Conservation (phyloP, 2,113 vertebrate genomes). For the Percina caprodes region DNA sequence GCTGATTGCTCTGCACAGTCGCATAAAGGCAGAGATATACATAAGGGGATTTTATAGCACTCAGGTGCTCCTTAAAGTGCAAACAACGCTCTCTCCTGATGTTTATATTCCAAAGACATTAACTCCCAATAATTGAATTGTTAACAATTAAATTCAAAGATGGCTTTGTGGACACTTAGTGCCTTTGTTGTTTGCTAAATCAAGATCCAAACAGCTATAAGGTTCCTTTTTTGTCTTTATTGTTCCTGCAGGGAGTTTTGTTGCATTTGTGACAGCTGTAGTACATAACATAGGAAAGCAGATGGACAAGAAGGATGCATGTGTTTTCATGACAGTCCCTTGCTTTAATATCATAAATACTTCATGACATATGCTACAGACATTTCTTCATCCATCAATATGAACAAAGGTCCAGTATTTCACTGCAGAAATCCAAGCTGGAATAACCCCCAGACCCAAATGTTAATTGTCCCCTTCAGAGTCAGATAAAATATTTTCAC, state of each 20-base stretch:
- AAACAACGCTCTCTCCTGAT: slow-evolving; percentile 12
- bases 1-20: slow-evolving; percentile 41
- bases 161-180: slow-evolving; percentile 26
- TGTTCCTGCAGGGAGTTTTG: background rate
- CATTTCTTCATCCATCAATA: background rate
- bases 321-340: background rate
- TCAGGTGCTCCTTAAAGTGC: slow-evolving; percentile 39
- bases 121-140: slow-evolving; percentile 41
- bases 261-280: background rate
- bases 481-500: background rate
- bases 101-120: slow-evolving; percentile 14
- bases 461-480: background rate
- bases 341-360: slow-evolving; percentile 3
- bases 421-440: background rate
- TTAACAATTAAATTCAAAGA: slow-evolving; percentile 36
- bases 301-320: background rate
- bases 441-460: background rate
- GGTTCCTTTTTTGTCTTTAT: slow-evolving; percentile 10
- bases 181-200: background rate
- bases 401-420: background rate
- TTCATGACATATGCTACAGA: background rate
- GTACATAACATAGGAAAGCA: background rate
- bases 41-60: slow-evolving; percentile 44
- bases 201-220: slow-evolving; percentile 13
- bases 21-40: slow-evolving; percentile 36